Base-by-base conservation (phyloP, 2,113 vertebrate genomes). In the Cettia cetti region DNA sequence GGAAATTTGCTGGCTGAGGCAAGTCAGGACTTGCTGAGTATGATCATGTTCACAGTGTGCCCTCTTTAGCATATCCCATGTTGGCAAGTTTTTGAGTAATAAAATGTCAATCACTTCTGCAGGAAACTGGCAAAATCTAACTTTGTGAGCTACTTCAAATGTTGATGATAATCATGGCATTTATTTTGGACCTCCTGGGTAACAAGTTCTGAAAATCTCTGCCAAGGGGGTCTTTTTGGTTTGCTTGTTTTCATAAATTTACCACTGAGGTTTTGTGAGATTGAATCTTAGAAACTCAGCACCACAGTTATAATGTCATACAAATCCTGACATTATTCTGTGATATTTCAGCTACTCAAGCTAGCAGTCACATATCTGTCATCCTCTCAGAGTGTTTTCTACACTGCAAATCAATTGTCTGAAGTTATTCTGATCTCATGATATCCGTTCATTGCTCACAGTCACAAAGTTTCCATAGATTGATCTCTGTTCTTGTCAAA, bases 41-140 rank as follows among this genome's bases (percentile, higher is more conserved):
- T 52, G 45, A 40, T 18, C 8, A 14, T 7, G 15, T 31, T 86
- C 30, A 54, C 0, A 0, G 18, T 1, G 0, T 56, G n/a, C 27
- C n/a, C 28, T 63, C 8, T 72, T 77, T 77, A 45, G 6, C 23
- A 1, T 30, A 47, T n/a, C 7, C 19, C 12, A 1, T 40, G 5
- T 24, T 64, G 69, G 7, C 40, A 89, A 47, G 20, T 7, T 15
- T 71, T 84, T 35, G 19, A 20, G 17, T 65, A 56, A 57, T 35
- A 40, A 37, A 6, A 28, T 10, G 19, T 40, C 24, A 61, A 15
- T 71, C 24, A 21, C 13, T 86, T 70, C 57, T 42, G 23, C 26
- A 82, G 42, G 27, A 80, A 87, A 30, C 9, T 28, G n/a, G 7
- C 14, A 72, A 90, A 87, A 72, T 49, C 13, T 64, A 23, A 56